Base-by-base conservation (phyloP, 1,140 invertebrate species). In the Hirudo medicinalis region DNA sequence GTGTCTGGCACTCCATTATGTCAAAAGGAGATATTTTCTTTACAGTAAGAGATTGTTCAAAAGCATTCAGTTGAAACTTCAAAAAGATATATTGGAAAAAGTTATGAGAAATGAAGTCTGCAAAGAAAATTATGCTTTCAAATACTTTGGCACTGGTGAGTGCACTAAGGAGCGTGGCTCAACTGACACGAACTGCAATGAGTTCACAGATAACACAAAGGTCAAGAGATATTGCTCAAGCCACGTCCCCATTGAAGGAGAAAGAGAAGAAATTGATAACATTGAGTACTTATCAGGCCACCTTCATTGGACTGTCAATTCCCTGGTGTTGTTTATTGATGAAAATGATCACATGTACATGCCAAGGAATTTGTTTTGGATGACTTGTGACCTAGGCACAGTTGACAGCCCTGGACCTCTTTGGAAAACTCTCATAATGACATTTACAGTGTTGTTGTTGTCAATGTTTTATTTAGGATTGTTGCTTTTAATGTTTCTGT, bases 361-460 rank as follows among this genome's bases (percentile, higher is more conserved):
- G n/a, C 72, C 72, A 20, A 29, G 27, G 27, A 54, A 71, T 27
- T 49, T 73, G n/a, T 73, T 73, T 69, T 54, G 54, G 32, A 29
- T 36, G 57, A 40, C 70, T 57, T 71, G 72, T 36, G 17, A 73
- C 11, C 40, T 71, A 0, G 69, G 71, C 36, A 69, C 60, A 22
- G 69, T 66, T 2, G 69, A 69, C 20, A 73, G 72, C 54, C 72
- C 72, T 49, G 72, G 72, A 15, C 72, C 72, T 19, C 36, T 71
- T 19, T 40, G 55, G 22, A 71, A 54, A 32, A 72, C 69, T 29
- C 19, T 73, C 11, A 20, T 60, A 11, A 40, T 32, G n/a, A 22
- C 29, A 13, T 69, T 40, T 22, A 22, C 29, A 22, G 32, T 32
- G 6, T 22, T 69, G 32, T 71, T 73, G 43, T 49, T 73, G n/a